Evolutionary conservation across 2,888 invertebrate species (phyloP).

Genomic region (Nymphalis polychloros): DNA sequence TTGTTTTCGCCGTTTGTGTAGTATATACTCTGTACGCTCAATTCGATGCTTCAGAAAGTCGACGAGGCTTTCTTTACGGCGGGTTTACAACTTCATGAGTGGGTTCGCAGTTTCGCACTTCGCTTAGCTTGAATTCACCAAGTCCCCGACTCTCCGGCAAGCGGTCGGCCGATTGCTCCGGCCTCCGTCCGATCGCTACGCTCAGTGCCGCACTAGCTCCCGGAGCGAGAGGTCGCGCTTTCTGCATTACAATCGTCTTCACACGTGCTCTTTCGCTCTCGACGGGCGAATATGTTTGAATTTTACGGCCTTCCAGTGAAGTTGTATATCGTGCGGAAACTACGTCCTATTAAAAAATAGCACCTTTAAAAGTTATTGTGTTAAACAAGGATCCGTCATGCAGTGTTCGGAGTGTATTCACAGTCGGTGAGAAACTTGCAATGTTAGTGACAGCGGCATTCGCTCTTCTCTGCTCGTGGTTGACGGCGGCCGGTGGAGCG

Average conservation of each 20-base stretch:
- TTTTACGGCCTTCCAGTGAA: slow-evolving; percentile 22
- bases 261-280: slow-evolving; percentile 56
- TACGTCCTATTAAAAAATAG: slow-evolving; percentile 14
- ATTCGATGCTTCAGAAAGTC: too few species aligned
- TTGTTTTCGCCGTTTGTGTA: too few species aligned
- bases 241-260: slow-evolving; percentile 16
- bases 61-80: too few species aligned
- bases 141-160: not conserved
- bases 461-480: slow-evolving; percentile 46
- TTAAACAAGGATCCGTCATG: slow-evolving; percentile 28
- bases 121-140: too few species aligned
- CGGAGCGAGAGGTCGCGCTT: slow-evolving; percentile 52
- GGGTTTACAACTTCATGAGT: too few species aligned
- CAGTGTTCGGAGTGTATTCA: slow-evolving; percentile 37
- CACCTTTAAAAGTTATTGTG: slow-evolving; percentile 13
- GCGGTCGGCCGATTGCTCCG: slow-evolving; percentile 21
- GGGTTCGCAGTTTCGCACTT: too few species aligned
- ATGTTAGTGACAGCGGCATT: slow-evolving; percentile 43
- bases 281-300: slow-evolving; percentile 43
- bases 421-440: slow-evolving; percentile 46
- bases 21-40: too few species aligned
- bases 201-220: slow-evolving; percentile 45
- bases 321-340: slow-evolving; percentile 19
- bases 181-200: slow-evolving; percentile 2
- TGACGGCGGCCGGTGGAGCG: slow-evolving; percentile 46